Evolutionary conservation across 2,888 invertebrate genomes (phyloP).

Genomic region (Sminthurides aquaticus): DNA sequence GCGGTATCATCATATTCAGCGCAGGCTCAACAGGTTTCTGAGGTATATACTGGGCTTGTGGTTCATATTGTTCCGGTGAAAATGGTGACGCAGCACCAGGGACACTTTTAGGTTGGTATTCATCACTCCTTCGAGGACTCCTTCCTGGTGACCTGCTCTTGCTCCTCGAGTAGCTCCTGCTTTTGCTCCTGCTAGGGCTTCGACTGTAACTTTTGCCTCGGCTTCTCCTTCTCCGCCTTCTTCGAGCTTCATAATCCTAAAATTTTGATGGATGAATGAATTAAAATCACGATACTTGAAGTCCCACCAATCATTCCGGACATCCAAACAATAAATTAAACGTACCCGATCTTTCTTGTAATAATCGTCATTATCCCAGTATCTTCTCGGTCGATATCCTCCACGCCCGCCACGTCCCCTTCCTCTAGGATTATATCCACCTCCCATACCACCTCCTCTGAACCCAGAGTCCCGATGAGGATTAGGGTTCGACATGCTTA

Average conservation of each 20-base stretch:
- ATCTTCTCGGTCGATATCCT: constrained; percentile 30
- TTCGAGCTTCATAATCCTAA: constrained; percentile 34
- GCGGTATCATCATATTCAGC: not conserved
- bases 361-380: constrained; percentile 43
- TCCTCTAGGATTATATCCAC: constrained; percentile 21
- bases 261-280: not conserved
- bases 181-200: constrained; percentile 27
- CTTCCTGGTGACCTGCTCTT: constrained; percentile 6
- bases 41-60: constrained; percentile 23
- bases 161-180: constrained; percentile 16
- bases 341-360: constrained; percentile 33
- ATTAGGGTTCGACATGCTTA: constrained; percentile 10
- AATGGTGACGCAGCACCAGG: not conserved
- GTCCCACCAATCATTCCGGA: no score
- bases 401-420: constrained; percentile 28
- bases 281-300: not conserved
- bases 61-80: constrained; percentile 29
- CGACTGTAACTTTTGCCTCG: constrained; percentile 33
- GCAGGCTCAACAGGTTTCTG: constrained; percentile 19
- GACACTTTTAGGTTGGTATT: constrained; percentile 27
- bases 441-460: constrained; percentile 25
- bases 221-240: constrained; percentile 30
- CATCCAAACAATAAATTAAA: not conserved
- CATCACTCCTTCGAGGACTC: constrained; percentile 21
- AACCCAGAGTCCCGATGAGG: constrained; percentile 2